phyloP scores from a whole-genome alignment of 2,888 invertebrate species.

The Stenolophus ochropezus region DNA sequence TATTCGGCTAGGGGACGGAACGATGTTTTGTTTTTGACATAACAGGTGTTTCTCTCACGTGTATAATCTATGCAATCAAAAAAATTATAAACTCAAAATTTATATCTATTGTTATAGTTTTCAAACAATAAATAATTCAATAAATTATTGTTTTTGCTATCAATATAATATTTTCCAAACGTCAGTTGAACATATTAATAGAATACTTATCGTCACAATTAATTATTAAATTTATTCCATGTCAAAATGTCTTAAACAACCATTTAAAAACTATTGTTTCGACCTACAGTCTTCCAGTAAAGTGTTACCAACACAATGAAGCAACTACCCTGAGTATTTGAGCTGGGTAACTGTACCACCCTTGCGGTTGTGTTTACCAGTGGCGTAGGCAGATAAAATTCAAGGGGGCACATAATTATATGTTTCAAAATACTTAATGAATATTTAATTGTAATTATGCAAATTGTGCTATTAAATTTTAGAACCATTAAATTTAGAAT shows the following conservation, averaged over 20 bases:
- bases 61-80: too few species aligned
- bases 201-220: not conserved
- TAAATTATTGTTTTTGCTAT: not conserved
- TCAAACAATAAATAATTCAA: not conserved
- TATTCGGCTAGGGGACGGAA: not conserved
- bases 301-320: not conserved
- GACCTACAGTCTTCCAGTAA: not conserved
- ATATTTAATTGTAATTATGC: constrained; percentile 31
- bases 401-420: constrained; percentile 20
- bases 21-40: constrained; percentile 6
- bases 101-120: not conserved
- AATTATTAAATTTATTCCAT: not conserved
- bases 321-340: constrained; percentile 22
- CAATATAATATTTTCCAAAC: not conserved
- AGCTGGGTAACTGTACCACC: constrained; percentile 29
- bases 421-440: constrained; percentile 16
- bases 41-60: too few species aligned
- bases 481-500: constrained; percentile 29
- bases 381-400: not conserved
- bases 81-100: too few species aligned
- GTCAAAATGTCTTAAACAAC: constrained; percentile 17
- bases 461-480: constrained; percentile 27
- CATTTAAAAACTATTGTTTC: constrained; percentile 21
- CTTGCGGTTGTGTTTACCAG: constrained; percentile 53
- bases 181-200: not conserved